Evolutionary conservation across 2,888 invertebrate species (phyloP), one percentile per base, ranked within the genome.

Genomic region (Euzophera pinguis): DNA sequence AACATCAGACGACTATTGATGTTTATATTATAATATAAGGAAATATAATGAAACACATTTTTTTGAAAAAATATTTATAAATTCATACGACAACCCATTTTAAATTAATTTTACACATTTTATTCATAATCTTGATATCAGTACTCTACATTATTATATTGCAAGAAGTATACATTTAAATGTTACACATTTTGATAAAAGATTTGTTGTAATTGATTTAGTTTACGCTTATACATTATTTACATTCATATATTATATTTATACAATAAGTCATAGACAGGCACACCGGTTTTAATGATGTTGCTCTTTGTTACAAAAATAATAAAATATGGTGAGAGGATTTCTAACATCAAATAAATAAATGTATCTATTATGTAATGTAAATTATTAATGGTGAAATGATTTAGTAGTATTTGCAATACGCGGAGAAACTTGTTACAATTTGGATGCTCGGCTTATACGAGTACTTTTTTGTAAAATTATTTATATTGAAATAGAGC

Each of bases 11-110:
- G n/a, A n/a, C n/a, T n/a, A n/a, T n/a, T n/a, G n/a, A n/a, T n/a
- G n/a, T n/a, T n/a, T n/a, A n/a, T n/a, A n/a, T n/a, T n/a, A n/a
- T n/a, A n/a, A n/a, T n/a, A n/a, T 14, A 14, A 7, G 8, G 14
- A 47, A 29, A 29, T 29, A 17, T 1, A 48, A 72, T 67, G 58
- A 81, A 76, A 76, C 69, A 62, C 59, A n/a, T 4, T 22, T 5
- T 56, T 82, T 70, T 70, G 73, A 82, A 86, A 85, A 81, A 84
- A 83, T 73, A 82, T 78, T 81, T 88, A 86, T 81, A 87, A 87
- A 87, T 83, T 77, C 77, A 81, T 84, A 85, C 82, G 81, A 84
- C 84, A 86, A 85, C 83, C 78, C 73, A 78, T 81, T 81, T 79
- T 62, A 75, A 70, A 69, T 72, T 67, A 71, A 56, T 67, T 67